phyloP scores from a whole-genome alignment of 2,888 invertebrate genomes.

The Diploptera punctata region DNA sequence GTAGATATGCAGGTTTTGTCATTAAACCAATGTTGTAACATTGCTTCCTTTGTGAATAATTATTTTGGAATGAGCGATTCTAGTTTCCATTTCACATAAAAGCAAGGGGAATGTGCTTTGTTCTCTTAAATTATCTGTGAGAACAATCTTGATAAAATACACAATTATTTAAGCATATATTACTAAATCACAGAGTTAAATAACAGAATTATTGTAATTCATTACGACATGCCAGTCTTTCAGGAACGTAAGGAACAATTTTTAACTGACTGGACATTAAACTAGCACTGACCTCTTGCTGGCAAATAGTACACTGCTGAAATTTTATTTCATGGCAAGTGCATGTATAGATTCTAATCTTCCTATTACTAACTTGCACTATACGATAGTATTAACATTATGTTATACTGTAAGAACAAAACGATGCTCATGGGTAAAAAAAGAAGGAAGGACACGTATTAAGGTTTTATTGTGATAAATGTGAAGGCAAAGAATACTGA shows the following conservation, averaged over 20 bases:
- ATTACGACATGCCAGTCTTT: constrained; percentile 10
- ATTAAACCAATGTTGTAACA: constrained; percentile 7
- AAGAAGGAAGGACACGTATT: background rate
- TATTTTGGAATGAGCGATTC: constrained; percentile 37
- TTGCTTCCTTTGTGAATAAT: constrained; percentile 3
- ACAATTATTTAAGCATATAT: constrained; percentile 19
- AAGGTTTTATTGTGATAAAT: constrained; percentile 9
- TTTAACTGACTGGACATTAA: constrained; percentile 4
- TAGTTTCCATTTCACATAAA: constrained; percentile 28
- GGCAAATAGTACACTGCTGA: constrained; percentile 2
- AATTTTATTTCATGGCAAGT: constrained; percentile 11
- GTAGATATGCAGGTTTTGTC: constrained; percentile 6
- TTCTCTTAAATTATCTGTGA: constrained; percentile 11
- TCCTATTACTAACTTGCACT: background rate
- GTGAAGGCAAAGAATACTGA: background rate
- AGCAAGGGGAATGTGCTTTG: constrained; percentile 35
- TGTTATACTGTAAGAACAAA: background rate
- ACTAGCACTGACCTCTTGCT: constrained; percentile 17
- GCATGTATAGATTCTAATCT: background rate
- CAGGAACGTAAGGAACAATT: background rate
- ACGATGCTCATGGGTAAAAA: background rate
- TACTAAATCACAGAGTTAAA: constrained; percentile 37
- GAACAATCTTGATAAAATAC: constrained; percentile 20
- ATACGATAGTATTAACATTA: constrained; percentile 5
- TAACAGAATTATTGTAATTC: constrained; percentile 16